Evolutionary conservation across 1,140 invertebrate species (phyloP).

Genomic region (Eciton burchellii): DNA sequence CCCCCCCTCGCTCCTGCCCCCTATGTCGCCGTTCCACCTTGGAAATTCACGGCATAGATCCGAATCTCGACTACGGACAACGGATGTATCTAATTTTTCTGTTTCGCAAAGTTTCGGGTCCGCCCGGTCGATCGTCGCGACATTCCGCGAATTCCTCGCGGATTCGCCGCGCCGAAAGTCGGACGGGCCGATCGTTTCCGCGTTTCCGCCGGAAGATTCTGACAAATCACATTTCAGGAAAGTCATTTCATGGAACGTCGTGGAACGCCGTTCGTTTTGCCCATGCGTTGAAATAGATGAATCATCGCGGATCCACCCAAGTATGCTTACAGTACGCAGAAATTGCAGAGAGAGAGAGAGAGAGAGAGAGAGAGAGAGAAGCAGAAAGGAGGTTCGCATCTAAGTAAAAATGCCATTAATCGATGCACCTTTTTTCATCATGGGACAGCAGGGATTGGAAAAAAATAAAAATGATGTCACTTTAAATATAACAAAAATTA

Average conservation of each 20-base stretch:
- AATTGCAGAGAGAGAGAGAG: neutral
- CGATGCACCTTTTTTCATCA: conserved; percentile 1
- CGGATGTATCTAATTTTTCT: conserved; percentile 83
- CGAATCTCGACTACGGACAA: conserved; percentile 60
- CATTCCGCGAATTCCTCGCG: conserved; percentile 77
- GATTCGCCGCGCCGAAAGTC: conserved; percentile 27
- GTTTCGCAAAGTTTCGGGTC: conserved; percentile 78
- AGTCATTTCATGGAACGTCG: conserved; percentile 45
- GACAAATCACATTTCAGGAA: conserved; percentile 70
- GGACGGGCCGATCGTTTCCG: conserved; percentile 71
- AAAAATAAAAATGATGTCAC: too few relatives aligned
- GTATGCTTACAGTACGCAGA: neutral
- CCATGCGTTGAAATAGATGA: conserved; percentile 8
- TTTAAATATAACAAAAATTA: neutral
- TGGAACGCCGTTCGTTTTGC: conserved; percentile 32
- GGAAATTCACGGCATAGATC: conserved; percentile 61
- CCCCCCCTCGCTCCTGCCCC: conserved; percentile 27
- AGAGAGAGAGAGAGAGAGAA: neutral
- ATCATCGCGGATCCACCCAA: conserved; percentile 1
- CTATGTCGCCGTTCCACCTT: conserved; percentile 34
- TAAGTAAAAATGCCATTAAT: neutral
- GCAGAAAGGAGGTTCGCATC: neutral
- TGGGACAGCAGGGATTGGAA: too few relatives aligned
- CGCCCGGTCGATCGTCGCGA: conserved; percentile 74
- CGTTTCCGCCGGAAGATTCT: conserved; percentile 73